phyloP scores from a whole-genome alignment of 1,140 invertebrate species.

The Geopemphigus sp. region DNA sequence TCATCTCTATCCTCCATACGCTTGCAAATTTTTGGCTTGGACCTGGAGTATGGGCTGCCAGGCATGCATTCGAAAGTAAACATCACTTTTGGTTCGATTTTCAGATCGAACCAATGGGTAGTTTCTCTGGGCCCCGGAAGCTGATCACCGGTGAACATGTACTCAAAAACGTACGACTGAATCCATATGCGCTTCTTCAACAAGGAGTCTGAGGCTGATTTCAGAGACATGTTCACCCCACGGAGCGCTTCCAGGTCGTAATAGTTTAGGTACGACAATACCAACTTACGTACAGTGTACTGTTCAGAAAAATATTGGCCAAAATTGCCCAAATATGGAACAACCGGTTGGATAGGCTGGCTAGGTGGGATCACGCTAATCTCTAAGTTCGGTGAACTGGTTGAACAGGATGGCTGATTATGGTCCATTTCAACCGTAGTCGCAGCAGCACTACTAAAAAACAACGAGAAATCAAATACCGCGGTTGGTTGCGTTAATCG shows the following conservation, averaged over 20 bases:
- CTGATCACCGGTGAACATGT: neutral
- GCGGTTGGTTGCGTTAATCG: no score
- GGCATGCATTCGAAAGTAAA: conserved; percentile 28
- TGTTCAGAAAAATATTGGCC: conserved; percentile 9
- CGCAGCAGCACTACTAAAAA: no score
- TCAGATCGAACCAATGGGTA: conserved; percentile 20
- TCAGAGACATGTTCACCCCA: neutral
- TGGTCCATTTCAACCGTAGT: neutral
- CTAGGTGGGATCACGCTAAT: neutral
- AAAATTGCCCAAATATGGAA: conserved; percentile 25
- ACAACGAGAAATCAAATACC: no score
- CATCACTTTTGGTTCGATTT: conserved; percentile 15
- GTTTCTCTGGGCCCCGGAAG: neutral
- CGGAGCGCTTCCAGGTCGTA: conserved; percentile 11
- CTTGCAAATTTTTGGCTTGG: conserved; percentile 25
- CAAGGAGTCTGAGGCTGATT: neutral
- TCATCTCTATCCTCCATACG: neutral
- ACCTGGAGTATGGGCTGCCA: neutral
- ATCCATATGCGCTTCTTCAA: conserved; percentile 26
- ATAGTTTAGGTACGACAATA: conserved; percentile 6
- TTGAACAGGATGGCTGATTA: neutral
- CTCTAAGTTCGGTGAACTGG: neutral
- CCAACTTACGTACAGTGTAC: conserved; percentile 14
- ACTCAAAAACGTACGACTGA: neutral
- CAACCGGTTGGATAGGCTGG: neutral